Conservation (phyloP, 2,888 invertebrate genomes). For the Vesta saturnalis region DNA sequence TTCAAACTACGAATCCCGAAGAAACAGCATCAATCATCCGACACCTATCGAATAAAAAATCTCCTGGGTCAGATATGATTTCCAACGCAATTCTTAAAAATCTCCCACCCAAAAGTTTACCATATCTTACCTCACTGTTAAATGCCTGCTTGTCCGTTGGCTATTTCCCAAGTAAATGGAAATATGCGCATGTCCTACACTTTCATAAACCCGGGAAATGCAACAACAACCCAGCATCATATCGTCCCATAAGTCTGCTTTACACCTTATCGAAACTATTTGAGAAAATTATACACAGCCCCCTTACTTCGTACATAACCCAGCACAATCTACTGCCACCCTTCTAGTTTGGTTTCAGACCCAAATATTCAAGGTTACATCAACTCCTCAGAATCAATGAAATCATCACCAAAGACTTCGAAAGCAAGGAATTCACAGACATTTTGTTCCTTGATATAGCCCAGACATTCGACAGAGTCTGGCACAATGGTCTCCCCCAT, state of each 20-base stretch:
- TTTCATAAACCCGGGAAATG: slow-evolving; percentile 4
- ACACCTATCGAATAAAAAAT: background rate
- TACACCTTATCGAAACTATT: background rate
- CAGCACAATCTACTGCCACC: background rate
- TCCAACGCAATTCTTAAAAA: background rate
- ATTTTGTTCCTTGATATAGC: background rate
- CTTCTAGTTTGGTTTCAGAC: background rate
- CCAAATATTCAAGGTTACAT: background rate
- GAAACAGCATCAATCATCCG: background rate
- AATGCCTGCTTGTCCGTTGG: background rate
- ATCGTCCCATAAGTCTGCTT: background rate
- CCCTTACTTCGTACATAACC: too few species aligned
- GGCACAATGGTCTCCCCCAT: background rate
- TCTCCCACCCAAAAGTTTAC: background rate
- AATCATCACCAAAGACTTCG: background rate
- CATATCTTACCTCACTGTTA: background rate
- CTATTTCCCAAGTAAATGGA: slow-evolving; percentile 1
- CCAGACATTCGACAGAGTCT: background rate
- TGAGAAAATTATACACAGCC: background rate
- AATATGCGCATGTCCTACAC: slow-evolving; percentile 1
- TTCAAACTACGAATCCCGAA: background rate
- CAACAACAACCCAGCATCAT: background rate
- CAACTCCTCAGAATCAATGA: background rate
- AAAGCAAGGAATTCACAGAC: background rate
- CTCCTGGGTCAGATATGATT: background rate